Evolutionary conservation across 2,797 vertebrate genomes (phyloP).

Genomic region (Heterohyrax brucei): DNA sequence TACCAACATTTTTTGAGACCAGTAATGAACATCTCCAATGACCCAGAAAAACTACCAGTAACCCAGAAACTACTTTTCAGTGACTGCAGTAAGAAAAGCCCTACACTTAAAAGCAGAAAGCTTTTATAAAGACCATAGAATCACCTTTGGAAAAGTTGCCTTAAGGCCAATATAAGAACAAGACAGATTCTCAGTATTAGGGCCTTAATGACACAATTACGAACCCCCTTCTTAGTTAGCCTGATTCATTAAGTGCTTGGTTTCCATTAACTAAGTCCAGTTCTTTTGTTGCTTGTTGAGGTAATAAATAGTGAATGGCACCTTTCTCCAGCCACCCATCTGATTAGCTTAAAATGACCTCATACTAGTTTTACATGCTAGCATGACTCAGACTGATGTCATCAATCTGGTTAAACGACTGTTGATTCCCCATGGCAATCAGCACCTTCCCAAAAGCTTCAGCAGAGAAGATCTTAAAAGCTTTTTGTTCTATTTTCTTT

Average conservation of each 20-base stretch:
- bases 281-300: slow-evolving; percentile 71
- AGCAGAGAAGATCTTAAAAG: background rate
- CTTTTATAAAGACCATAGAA: slow-evolving; percentile 64
- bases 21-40: slow-evolving; percentile 58
- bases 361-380: slow-evolving; percentile 48
- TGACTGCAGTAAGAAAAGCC: slow-evolving; percentile 64
- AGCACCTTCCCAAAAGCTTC: slow-evolving; percentile 51
- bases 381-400: slow-evolving; percentile 76
- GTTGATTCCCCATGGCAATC: slow-evolving; percentile 44
- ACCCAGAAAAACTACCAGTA: slow-evolving; percentile 51
- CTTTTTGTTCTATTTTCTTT: slow-evolving; percentile 49
- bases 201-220: slow-evolving; percentile 59
- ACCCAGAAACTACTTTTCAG: slow-evolving; percentile 70
- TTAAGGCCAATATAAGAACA: slow-evolving; percentile 42
- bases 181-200: slow-evolving; percentile 59
- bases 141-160: slow-evolving; percentile 73
- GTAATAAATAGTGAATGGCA: slow-evolving; percentile 77
- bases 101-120: background rate
- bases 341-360: slow-evolving; percentile 82
- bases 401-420: slow-evolving; percentile 21
- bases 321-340: slow-evolving; percentile 73
- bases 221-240: slow-evolving; percentile 42
- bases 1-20: slow-evolving; percentile 21
- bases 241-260: slow-evolving; percentile 68
- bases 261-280: slow-evolving; percentile 55